A percentile compares a stretch with the other conserved stretches of the same genome.
Conservation (phyloP, 2,113 vertebrate species). For the Eulacestoma nigropectus region DNA sequence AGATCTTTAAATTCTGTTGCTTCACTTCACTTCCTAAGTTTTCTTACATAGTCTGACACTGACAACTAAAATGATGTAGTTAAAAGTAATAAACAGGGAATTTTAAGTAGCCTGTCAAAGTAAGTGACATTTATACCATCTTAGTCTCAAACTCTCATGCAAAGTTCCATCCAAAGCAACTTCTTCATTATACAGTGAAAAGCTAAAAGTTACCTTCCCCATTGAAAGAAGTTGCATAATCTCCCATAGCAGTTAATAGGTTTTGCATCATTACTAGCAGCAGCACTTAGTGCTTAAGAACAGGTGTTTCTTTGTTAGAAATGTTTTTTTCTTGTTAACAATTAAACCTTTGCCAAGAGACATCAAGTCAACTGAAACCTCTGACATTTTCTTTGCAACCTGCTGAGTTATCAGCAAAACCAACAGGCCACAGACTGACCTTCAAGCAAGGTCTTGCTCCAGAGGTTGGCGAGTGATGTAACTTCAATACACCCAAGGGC, state of each 20-base stretch:
- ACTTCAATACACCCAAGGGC: not conserved
- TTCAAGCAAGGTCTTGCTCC: not conserved
- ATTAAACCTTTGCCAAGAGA: not conserved
- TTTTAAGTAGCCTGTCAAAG: conserved; percentile 50
- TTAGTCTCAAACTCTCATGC: not conserved
- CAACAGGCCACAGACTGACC: not conserved
- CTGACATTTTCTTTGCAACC: not conserved
- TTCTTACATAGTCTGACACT: not conserved
- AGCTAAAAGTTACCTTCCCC: not conserved
- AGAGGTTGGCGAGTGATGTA: not conserved
- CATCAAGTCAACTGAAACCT: not conserved
- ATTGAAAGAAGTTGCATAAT: not conserved
- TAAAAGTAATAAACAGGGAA: conserved; percentile 49
- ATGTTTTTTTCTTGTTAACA: not conserved
- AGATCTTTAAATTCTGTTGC: conserved; percentile 8
- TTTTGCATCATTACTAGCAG: not conserved
- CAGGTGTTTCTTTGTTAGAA: not conserved
- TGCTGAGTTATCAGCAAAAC: not conserved
- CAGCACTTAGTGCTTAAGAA: not conserved
- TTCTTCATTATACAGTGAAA: conserved; percentile 12
- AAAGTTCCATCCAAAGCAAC: conserved; percentile 36
- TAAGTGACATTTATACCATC: conserved; percentile 13
- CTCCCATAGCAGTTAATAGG: not conserved
- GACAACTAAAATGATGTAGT: conserved; percentile 40
- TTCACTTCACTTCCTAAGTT: conserved; percentile 1